phyloP scores from a whole-genome alignment of 23 tunicate species.

The Phallusia fumigata region DNA sequence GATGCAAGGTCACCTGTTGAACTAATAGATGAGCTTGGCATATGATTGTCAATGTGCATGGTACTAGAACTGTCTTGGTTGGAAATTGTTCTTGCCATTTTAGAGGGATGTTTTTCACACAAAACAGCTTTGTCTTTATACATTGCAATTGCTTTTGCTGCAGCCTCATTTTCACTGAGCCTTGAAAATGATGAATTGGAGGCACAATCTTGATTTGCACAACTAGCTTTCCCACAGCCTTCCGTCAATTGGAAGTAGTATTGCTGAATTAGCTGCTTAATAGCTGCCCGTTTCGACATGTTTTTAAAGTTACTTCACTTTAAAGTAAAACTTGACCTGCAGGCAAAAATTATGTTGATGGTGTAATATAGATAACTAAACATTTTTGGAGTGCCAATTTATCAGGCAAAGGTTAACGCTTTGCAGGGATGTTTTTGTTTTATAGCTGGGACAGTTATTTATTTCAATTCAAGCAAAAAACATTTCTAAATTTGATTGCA shows the following conservation, averaged over 20 bases:
- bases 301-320: not conserved
- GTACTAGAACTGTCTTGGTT: not conserved
- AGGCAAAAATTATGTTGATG: no score
- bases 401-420: no score
- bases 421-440: no score
- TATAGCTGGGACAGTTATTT: no score
- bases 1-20: not conserved
- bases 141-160: slow-evolving; percentile 54
- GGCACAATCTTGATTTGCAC: slow-evolving; percentile 80
- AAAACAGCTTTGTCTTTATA: slow-evolving; percentile 39
- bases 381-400: no score
- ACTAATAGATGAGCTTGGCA: not conserved
- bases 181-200: slow-evolving; percentile 51
- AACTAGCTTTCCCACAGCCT: slow-evolving; percentile 64
- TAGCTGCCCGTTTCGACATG: slow-evolving; percentile 61
- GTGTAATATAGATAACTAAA: no score
- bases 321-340: no score
- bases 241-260: slow-evolving; percentile 58
- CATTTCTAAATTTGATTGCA: no score
- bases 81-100: not conserved
- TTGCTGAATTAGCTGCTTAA: slow-evolving; percentile 55
- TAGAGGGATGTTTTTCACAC: slow-evolving; percentile 37
- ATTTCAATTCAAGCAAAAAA: no score
- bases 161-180: slow-evolving; percentile 64
- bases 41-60: not conserved